Evolutionary conservation across 2,797 vertebrate genomes (phyloP), one percentile per base, ranked within the genome.

Genomic region (Trachurus trachurus): DNA sequence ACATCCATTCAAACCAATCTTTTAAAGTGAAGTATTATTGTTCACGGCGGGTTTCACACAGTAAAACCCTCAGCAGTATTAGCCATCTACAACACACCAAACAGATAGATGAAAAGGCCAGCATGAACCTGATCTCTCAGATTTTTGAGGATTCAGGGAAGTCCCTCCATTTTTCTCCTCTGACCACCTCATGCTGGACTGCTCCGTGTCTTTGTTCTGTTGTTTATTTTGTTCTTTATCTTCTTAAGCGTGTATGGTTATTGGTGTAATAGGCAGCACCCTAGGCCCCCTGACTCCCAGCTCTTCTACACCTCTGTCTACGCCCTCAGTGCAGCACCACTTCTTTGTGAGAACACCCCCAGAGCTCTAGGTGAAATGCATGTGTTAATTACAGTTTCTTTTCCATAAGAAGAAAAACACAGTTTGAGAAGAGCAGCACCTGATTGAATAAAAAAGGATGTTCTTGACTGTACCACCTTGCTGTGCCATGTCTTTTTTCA

Each of bases 351-450:
- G 83, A 93, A 93, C 95, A 94, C 93, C 94, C 94, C 89, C 92
- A 92, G 93, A 93, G 93, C 93, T 91, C 94, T 92, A 92, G 93
- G 94, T 96, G 94, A 95, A 95, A 95, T 96, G 96, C 96, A 96
- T 96, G 96, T 96, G 95, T 96, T 96, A 96, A 96, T 95, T 96
- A 96, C 95, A 96, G 94, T 96, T 96, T 96, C 94, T 96, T 96
- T 96, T 96, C 95, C 96, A 96, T 96, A 96, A 96, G 93, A 96
- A 93, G 93, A 95, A 96, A 95, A 96, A 94, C 93, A 92, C 94
- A 95, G 95, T 96, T 96, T 95, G 95, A 96, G 92, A 96, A 96
- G 95, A 96, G 95, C 96, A 96, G 93, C 89, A 91, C 94, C 95
- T 95, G 95, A 94, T 96, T 96, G 95, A 96, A 96, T 96, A 95